These are phyloP conservation scores for Sebastes iracundus DNA, from an alignment of 2,797 vertebrate genomes.

Conservation along the genomic window DNA sequence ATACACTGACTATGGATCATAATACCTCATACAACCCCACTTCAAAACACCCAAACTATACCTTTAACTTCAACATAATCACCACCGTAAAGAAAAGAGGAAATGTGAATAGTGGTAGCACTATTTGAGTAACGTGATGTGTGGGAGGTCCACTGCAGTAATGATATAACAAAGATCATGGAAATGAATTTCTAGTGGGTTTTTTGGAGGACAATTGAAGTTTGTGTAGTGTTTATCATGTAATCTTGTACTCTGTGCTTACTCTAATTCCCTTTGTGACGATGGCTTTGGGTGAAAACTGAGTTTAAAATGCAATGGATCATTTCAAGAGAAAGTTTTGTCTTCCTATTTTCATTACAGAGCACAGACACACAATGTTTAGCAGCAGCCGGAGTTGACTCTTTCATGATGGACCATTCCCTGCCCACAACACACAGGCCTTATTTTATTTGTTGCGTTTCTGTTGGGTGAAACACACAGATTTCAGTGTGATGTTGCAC, in stretches of 20 bases:
- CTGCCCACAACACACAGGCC: background rate
- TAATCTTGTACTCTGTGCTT: background rate
- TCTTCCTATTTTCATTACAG: slow-evolving; percentile 2
- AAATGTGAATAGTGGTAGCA: background rate
- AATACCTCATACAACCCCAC: too few relatives aligned
- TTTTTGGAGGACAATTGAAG: background rate
- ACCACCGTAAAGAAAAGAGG: background rate
- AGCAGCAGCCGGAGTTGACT: slow-evolving; percentile 19
- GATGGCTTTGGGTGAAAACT: background rate
- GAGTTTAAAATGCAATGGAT: background rate
- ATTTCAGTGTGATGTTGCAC: slow-evolving; percentile 30
- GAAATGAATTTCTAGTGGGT: background rate
- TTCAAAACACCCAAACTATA: too few relatives aligned
- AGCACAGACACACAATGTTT: slow-evolving; percentile 21
- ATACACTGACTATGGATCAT: too few relatives aligned
- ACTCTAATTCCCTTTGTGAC: background rate
- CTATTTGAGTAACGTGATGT: background rate
- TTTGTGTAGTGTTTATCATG: slow-evolving; percentile 19
- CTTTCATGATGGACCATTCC: slow-evolving; percentile 9
- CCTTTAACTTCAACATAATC: too few relatives aligned
- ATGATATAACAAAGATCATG: too few relatives aligned
- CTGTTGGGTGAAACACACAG: slow-evolving; percentile 23
- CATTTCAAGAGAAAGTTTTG: background rate
- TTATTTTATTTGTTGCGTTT: slow-evolving; percentile 17
- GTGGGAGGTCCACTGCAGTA: background rate